A percentile compares a stretch with the other conserved stretches of the same genome.
phyloP scores from a whole-genome alignment of 2,113 vertebrate species.

The Silurus asotus region DNA sequence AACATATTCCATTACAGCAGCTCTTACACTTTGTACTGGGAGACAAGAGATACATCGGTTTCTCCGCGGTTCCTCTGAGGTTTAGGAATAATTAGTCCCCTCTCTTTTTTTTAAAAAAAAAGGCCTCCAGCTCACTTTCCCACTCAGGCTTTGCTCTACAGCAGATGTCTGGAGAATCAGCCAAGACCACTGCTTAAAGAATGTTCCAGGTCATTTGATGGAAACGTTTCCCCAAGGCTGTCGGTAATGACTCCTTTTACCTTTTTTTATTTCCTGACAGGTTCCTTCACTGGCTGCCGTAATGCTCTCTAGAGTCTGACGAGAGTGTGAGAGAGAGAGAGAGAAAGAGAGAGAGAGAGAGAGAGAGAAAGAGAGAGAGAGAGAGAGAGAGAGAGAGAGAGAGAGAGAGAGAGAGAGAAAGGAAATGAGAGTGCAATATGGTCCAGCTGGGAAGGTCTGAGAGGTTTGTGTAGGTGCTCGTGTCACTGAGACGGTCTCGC shows the following conservation, averaged over 20 bases:
- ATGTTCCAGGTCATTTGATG: constrained; percentile 72
- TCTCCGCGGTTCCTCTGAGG: constrained; percentile 26
- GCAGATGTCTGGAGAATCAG: constrained; percentile 66
- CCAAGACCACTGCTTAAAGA: constrained; percentile 67
- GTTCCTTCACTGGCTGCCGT: constrained; percentile 55
- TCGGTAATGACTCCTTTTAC: constrained; percentile 67
- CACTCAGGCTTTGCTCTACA: constrained; percentile 56
- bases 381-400: constrained; percentile 35
- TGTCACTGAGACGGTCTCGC: constrained; percentile 28
- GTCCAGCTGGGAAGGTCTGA: constrained; percentile 35
- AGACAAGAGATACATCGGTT: constrained; percentile 39
- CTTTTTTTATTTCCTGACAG: constrained; percentile 58
- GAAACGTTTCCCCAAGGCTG: constrained; percentile 64
- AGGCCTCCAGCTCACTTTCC: constrained; percentile 15
- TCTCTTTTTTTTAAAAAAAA: constrained; percentile 6
- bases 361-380: neutral
- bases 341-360: constrained; percentile 33
- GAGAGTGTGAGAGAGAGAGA: neutral
- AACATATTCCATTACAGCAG: neutral
- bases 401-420: neutral
- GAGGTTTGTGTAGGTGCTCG: constrained; percentile 34
- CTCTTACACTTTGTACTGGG: constrained; percentile 11
- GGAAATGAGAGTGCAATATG: neutral
- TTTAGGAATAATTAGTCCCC: constrained; percentile 54
- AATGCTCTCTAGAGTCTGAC: constrained; percentile 52